phyloP scores from a whole-genome alignment of 2,797 vertebrate genomes.

The Alcedo atthis region DNA sequence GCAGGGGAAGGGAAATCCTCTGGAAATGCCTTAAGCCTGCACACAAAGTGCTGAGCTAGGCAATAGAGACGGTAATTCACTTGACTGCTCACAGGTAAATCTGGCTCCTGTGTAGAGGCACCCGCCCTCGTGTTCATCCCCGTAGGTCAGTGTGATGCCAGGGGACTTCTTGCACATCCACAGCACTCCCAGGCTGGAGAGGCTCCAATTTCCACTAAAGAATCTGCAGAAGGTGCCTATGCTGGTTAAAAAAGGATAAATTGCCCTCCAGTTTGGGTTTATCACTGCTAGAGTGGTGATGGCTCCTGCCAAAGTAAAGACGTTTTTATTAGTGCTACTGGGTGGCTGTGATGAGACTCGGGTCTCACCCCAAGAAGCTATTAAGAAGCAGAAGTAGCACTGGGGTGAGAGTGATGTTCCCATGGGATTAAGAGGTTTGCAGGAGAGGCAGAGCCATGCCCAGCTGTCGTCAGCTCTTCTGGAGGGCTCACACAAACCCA shows the following conservation, averaged over 20 bases:
- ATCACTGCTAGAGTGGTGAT: background rate
- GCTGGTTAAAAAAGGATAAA: background rate
- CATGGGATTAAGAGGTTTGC: background rate
- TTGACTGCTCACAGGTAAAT: background rate
- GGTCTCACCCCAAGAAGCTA: background rate
- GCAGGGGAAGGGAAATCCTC: conserved; percentile 44
- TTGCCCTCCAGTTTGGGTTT: background rate
- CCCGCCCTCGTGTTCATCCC: rapidly evolving
- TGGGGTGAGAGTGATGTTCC: background rate
- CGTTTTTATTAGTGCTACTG: background rate
- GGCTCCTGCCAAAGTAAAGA: background rate
- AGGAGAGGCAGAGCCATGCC: background rate
- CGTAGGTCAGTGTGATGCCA: rapidly evolving
- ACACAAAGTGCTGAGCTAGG: conserved; percentile 32
- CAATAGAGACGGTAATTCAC: conserved; percentile 1
- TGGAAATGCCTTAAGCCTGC: conserved; percentile 31
- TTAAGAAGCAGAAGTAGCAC: background rate
- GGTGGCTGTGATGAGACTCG: background rate
- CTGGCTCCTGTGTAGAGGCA: background rate
- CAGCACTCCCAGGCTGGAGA: background rate
- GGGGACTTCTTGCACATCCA: background rate
- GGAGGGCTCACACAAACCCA: background rate
- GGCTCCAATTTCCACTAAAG: background rate
- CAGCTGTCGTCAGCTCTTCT: conserved; percentile 19
- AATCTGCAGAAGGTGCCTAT: background rate